Percentiles rank a stretch among this genome's conserved stretches.
These are phyloP conservation scores for Pseudonaja textilis DNA, from an alignment of 2,113 vertebrate species.

Conservation along the genomic window DNA sequence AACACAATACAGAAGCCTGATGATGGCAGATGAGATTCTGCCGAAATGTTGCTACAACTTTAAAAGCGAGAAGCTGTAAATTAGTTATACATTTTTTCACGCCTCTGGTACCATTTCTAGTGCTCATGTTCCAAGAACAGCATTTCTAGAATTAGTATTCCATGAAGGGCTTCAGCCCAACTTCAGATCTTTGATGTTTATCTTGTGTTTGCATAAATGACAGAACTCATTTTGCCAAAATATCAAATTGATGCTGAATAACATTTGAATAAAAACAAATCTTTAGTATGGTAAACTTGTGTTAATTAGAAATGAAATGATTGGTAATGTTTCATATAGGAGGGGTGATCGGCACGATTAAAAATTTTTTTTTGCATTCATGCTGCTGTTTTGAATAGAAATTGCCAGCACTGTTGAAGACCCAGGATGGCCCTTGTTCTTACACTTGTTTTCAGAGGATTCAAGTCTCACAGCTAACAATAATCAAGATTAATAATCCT, in stretches of 20 bases:
- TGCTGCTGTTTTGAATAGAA: not conserved
- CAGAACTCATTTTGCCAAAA: not conserved
- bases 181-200: not conserved
- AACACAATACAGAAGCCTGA: no score
- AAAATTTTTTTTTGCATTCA: not conserved
- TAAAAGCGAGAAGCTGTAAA: not conserved
- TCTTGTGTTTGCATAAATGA: not conserved
- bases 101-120: not conserved
- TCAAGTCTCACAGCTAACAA: not conserved
- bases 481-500: not conserved
- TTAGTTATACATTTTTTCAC: not conserved
- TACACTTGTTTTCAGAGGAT: not conserved
- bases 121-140: not conserved
- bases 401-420: not conserved
- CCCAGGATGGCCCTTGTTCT: not conserved
- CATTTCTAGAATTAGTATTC: not conserved
- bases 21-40: no score
- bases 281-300: not conserved
- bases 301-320: not conserved
- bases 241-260: not conserved
- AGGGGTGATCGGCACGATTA: not conserved
- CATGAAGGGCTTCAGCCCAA: not conserved
- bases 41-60: no score
- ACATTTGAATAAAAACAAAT: not conserved
- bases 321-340: not conserved